These are phyloP conservation scores for Sterrhoptilus dennistouni DNA, from an alignment of 2,113 vertebrate genomes.

Conservation along the genomic window DNA sequence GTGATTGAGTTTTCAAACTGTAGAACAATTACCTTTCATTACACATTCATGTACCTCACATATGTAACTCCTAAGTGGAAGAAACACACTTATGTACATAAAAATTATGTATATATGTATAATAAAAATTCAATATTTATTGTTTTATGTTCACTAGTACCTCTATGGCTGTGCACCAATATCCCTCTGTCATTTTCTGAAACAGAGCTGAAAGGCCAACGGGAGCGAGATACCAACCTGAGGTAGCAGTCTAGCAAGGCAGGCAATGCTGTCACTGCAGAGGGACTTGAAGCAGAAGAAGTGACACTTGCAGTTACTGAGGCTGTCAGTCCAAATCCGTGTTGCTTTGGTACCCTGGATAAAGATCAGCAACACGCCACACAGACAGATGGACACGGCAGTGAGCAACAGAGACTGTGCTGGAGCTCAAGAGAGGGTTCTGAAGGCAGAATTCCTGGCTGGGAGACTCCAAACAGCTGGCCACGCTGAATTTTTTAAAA, in stretches of 20 bases:
- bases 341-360: background rate
- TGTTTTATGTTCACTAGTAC: background rate
- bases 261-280: background rate
- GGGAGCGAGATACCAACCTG: background rate
- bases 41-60: background rate
- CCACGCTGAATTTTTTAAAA: background rate
- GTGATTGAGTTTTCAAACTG: background rate
- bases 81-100: background rate
- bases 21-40: background rate
- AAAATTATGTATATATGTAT: background rate
- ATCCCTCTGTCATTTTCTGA: background rate
- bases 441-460: background rate
- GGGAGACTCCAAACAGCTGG: slow-evolving; percentile 33
- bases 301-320: slow-evolving; percentile 4
- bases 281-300: background rate
- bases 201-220: background rate
- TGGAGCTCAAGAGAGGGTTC: background rate
- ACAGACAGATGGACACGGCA: background rate
- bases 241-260: background rate
- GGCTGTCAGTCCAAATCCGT: background rate
- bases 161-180: background rate
- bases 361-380: background rate
- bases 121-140: background rate
- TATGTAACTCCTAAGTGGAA: background rate
- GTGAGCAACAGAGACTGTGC: background rate